Evolutionary conservation across 2,797 vertebrate species (phyloP), one percentile per base, ranked within the genome.

Genomic region (Pelodytes ibericus): DNA sequence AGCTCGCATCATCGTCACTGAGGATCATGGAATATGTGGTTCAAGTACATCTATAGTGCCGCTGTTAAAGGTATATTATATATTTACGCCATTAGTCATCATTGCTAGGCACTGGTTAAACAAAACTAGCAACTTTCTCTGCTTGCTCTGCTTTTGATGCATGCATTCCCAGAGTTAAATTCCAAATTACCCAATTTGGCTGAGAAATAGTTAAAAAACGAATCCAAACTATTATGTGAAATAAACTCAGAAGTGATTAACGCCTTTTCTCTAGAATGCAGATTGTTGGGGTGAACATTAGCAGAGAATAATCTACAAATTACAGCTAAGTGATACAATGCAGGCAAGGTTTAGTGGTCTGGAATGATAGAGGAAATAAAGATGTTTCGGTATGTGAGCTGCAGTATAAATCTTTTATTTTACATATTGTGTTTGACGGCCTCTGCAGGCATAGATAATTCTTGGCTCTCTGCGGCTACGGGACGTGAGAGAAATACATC

Each of bases 351-450:
- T 79, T 79, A 79, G 76, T 79, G 71, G 76, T 57, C 71, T 71
- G 57, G 76, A 79, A 79, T 79, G 71, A 69, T 79, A 69, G 63
- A 60, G 71, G 76, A 73, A 73, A 79, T 79, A 79, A 79, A 79
- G 76, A 79, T 73, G 76, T 79, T 73, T 79, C 63, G 39, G 44
- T 68, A 65, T 56, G 71, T 68, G 76, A 68, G 71, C 76, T 73
- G 71, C 76, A 68, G 76, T 79, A 79, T 79, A 79, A 79, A 79
- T 79, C 76, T 79, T 73, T 79, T 79, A 79, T 79, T 79, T 79
- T 79, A 79, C 76, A 79, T 79, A 79, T 73, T 73, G 76, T 73
- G 71, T 73, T 73, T 79, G 76, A 79, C 76, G 76, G 64, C 64
- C 76, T 73, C 71, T 79, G 76, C 76, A 73, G 76, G 71, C 76